phyloP scores from a whole-genome alignment of 2,888 invertebrate genomes.

The Frankliniella intonsa region DNA sequence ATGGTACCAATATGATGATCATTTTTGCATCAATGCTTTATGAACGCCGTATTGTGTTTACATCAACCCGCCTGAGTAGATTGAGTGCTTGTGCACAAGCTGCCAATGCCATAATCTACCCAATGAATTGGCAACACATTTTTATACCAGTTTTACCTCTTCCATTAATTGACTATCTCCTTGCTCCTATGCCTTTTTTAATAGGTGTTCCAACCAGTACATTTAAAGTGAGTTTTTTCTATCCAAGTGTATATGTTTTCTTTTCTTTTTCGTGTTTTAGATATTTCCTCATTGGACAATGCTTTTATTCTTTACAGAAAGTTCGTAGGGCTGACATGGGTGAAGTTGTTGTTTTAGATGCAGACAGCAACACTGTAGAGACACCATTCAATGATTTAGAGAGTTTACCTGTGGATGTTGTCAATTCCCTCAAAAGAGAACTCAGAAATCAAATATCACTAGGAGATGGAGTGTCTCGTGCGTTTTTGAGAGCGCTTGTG shows the following conservation, averaged over 20 bases:
- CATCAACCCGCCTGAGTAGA: slow-evolving; percentile 80
- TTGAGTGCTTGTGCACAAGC: slow-evolving; percentile 92
- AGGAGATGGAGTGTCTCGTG: slow-evolving; percentile 89
- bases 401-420: slow-evolving; percentile 84
- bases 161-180: slow-evolving; percentile 80
- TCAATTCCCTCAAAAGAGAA: slow-evolving; percentile 64
- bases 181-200: slow-evolving; percentile 96
- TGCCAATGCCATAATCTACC: slow-evolving; percentile 89
- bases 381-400: slow-evolving; percentile 88
- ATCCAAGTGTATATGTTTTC: slow-evolving; percentile 27
- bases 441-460: slow-evolving; percentile 72
- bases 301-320: slow-evolving; percentile 51
- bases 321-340: slow-evolving; percentile 79
- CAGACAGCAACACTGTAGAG: slow-evolving; percentile 80
- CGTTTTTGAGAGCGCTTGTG: slow-evolving; percentile 86
- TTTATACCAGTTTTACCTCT: slow-evolving; percentile 92
- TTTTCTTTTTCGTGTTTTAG: neutral
- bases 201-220: slow-evolving; percentile 77
- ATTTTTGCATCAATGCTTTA: slow-evolving; percentile 93
- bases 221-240: slow-evolving; percentile 38
- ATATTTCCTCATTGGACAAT: neutral
- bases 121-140: slow-evolving; percentile 99
- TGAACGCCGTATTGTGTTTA: slow-evolving; percentile 89
- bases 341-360: slow-evolving; percentile 90
- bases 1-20: slow-evolving; percentile 88